Evolutionary conservation across 2,113 vertebrate species (phyloP).

Genomic region (Hemichromis elongatus): DNA sequence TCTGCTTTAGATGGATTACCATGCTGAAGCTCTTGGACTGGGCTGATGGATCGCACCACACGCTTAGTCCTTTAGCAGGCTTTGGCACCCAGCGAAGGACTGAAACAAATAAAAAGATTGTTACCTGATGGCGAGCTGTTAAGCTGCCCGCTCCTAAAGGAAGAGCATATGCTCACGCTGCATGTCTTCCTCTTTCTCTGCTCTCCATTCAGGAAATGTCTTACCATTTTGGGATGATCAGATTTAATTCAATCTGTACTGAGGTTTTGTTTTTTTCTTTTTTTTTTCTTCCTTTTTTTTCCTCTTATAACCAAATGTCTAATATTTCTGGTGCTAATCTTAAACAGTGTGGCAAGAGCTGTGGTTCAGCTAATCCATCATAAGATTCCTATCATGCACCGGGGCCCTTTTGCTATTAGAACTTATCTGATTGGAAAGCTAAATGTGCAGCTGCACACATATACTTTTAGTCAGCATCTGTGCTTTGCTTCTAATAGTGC

Average conservation of each 20-base stretch:
- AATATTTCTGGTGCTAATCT: conserved; percentile 30
- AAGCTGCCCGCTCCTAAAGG: neutral
- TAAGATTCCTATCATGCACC: conserved; percentile 15
- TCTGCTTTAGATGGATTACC: conserved; percentile 48
- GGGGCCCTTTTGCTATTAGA: neutral
- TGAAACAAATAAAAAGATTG: conserved; percentile 55
- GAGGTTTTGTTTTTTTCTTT: neutral
- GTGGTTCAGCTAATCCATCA: conserved; percentile 18
- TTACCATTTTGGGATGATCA: neutral
- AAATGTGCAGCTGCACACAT: neutral
- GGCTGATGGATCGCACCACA: conserved; percentile 39
- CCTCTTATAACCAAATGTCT: conserved; percentile 1
- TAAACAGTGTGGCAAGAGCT: conserved; percentile 28
- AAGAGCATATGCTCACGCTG: neutral
- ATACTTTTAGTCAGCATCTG: neutral
- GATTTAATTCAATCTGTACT: conserved; percentile 27
- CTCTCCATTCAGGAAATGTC: neutral
- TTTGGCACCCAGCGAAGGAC: conserved; percentile 16
- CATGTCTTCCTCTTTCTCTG: neutral
- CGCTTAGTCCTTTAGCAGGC: neutral
- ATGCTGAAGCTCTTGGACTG: conserved; percentile 14
- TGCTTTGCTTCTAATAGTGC: neutral
- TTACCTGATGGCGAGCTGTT: conserved; percentile 38
- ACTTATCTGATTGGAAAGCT: conserved; percentile 13
- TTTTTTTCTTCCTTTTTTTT: neutral